These are phyloP conservation scores for Wasmannia auropunctata DNA, from an alignment of 1,140 invertebrate species.

Conservation along the genomic window DNA sequence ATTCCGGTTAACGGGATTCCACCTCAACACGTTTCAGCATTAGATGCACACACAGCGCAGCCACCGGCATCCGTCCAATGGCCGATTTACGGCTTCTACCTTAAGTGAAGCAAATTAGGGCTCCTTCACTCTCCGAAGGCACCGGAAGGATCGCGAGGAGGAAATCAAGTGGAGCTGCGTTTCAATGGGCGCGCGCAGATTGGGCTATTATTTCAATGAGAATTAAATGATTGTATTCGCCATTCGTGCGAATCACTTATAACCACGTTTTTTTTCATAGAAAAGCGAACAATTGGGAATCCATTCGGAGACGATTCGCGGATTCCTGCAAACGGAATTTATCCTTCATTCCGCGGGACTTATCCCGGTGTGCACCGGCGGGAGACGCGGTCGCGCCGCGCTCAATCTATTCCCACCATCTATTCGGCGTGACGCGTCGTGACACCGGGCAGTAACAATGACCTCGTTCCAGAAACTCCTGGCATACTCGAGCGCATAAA, in stretches of 20 bases:
- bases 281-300: neutral
- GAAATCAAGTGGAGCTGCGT: neutral
- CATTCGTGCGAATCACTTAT: neutral
- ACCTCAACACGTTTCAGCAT: neutral
- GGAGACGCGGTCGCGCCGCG: no score
- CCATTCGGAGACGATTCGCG: neutral
- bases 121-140: neutral
- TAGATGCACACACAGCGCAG: neutral
- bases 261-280: no score
- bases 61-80: neutral
- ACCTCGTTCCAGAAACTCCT: slow-evolving; percentile 33
- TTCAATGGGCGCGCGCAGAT: neutral
- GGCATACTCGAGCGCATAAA: slow-evolving; percentile 27
- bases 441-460: slow-evolving; percentile 30
- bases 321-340: neutral
- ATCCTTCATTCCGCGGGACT: neutral
- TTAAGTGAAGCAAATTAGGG: neutral
- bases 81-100: neutral
- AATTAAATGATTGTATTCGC: no score
- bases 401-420: slow-evolving; percentile 19
- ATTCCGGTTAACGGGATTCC: slow-evolving; percentile 16
- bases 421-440: neutral
- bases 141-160: neutral
- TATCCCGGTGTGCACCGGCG: neutral
- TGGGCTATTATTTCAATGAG: neutral